Evolutionary conservation across 2,888 invertebrate genomes (phyloP).

Genomic region (Lissonota sp.): DNA sequence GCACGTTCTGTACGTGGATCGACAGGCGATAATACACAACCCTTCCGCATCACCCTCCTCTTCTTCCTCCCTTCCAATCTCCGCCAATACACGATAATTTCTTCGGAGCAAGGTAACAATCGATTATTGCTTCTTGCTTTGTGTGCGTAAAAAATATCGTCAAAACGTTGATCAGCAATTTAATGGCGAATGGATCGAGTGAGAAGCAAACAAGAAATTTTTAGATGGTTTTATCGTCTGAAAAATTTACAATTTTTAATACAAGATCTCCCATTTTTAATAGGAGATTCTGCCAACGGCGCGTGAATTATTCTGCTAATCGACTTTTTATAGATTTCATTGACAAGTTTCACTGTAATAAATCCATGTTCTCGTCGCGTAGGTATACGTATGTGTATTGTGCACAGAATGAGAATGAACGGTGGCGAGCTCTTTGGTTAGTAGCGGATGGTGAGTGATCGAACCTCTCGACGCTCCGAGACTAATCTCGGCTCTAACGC

Average conservation of each 20-base stretch:
- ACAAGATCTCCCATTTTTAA: no score
- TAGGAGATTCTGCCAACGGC: no score
- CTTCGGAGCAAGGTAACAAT: slow-evolving; percentile 18
- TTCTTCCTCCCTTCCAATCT: background rate
- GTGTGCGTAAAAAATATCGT: background rate
- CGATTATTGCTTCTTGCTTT: slow-evolving; percentile 44
- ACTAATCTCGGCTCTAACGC: slow-evolving; percentile 74
- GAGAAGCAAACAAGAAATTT: no score
- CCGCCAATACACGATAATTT: slow-evolving; percentile 17
- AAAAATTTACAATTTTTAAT: no score
- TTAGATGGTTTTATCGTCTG: no score
- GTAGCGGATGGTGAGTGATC: slow-evolving; percentile 41
- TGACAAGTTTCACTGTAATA: background rate
- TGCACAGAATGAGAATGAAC: background rate
- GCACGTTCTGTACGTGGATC: background rate
- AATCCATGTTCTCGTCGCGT: background rate
- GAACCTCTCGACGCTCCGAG: slow-evolving; percentile 52
- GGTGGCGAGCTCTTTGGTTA: slow-evolving; percentile 1
- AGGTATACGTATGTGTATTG: background rate
- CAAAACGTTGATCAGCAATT: background rate
- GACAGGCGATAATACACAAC: slow-evolving; percentile 19
- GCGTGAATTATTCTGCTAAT: no score
- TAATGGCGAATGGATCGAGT: no score
- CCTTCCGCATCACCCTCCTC: background rate
- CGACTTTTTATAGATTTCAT: background rate